phyloP scores from a whole-genome alignment of 2,113 vertebrate species.

The Psophia crepitans region DNA sequence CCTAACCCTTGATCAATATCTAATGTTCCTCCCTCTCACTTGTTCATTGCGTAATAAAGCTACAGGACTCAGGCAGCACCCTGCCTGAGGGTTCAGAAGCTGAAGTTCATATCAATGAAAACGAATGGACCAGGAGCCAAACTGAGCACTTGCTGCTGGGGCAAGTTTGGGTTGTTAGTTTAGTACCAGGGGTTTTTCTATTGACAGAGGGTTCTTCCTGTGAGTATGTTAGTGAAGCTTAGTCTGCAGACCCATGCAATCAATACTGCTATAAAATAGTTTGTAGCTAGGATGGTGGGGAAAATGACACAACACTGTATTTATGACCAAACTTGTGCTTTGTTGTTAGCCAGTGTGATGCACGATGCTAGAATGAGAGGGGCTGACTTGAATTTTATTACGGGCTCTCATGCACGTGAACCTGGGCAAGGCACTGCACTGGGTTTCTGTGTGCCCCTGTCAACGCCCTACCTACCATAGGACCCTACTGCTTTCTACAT shows the following conservation, averaged over 20 bases:
- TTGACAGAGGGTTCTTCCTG: not conserved
- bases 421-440: not conserved
- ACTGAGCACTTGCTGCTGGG: not conserved
- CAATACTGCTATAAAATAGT: too few species aligned
- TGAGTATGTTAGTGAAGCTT: not conserved
- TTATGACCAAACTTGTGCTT: not conserved
- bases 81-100: not conserved
- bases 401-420: not conserved
- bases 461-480: fast-evolving
- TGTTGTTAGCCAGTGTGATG: not conserved
- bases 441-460: not conserved
- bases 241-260: not conserved
- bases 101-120: not conserved
- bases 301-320: not conserved
- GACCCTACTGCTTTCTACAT: not conserved
- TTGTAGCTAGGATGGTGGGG: not conserved
- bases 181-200: not conserved
- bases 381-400: not conserved
- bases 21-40: not conserved
- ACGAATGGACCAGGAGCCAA: not conserved
- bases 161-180: not conserved
- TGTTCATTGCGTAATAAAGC: not conserved
- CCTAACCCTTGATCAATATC: not conserved
- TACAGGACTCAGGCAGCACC: not conserved
- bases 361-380: not conserved